Evolutionary conservation across 2,113 vertebrate species (phyloP).

Genomic region (Centrocercus urophasianus): DNA sequence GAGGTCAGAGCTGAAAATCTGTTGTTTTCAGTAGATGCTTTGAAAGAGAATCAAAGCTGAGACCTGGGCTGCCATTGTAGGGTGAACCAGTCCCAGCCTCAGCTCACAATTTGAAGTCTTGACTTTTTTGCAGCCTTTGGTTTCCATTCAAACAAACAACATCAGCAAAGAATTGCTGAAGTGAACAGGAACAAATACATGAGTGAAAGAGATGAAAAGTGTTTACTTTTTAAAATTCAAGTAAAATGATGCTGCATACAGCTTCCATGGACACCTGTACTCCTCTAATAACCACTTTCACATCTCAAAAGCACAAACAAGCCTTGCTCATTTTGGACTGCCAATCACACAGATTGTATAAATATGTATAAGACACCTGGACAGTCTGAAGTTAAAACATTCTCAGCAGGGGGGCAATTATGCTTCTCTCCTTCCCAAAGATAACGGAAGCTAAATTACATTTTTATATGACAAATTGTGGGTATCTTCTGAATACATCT

Average conservation of each 20-base stretch:
- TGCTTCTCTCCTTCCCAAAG: neutral
- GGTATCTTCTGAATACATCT: neutral
- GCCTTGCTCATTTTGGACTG: neutral
- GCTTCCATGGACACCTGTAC: neutral
- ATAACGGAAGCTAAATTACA: neutral
- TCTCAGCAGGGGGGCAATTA: neutral
- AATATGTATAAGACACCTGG: neutral
- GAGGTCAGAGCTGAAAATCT: neutral
- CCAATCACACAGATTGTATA: neutral
- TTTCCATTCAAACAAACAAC: neutral
- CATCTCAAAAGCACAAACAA: neutral
- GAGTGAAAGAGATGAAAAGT: neutral
- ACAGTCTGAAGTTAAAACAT: neutral
- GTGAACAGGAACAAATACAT: rapidly evolving
- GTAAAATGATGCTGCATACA: neutral
- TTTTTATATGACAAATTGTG: neutral
- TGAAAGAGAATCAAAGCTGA: neutral
- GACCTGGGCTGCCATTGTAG: neutral
- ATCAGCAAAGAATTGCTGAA: neutral
- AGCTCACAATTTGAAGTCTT: neutral
- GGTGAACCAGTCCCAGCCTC: neutral
- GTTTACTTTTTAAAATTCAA: neutral
- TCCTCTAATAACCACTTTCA: neutral
- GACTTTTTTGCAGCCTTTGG: neutral
- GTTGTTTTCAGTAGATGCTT: neutral